phyloP scores from a whole-genome alignment of 2,888 invertebrate genomes.

The Rutpela maculata region DNA sequence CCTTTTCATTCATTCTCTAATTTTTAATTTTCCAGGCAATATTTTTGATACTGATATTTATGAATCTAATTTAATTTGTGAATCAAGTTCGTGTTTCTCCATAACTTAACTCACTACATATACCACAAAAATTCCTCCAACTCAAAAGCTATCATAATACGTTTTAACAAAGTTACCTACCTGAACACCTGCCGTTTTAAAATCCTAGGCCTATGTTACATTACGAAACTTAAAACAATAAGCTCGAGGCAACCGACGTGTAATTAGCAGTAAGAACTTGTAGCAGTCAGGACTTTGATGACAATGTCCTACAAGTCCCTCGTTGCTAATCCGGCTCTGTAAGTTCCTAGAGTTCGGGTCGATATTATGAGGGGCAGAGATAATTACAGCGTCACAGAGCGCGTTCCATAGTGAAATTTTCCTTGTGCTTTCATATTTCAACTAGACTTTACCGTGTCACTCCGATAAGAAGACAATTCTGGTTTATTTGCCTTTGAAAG shows the following conservation, averaged over 20 bases:
- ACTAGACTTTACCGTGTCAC: conserved; percentile 25
- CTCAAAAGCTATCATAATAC: not conserved
- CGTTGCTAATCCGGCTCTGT: conserved; percentile 23
- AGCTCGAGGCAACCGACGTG: not conserved
- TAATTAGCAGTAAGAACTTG: conserved; percentile 1
- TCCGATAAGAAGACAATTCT: conserved; percentile 27
- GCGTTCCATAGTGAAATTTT: conserved; percentile 31
- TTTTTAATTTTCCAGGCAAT: too few relatives aligned
- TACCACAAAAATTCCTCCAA: not conserved
- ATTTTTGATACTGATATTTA: not conserved
- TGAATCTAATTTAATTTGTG: not conserved
- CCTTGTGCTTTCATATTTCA: conserved; percentile 35
- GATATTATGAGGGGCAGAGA: conserved; percentile 26
- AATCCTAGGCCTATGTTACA: not conserved
- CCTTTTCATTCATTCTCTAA: too few relatives aligned
- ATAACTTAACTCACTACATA: not conserved
- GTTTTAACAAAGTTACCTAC: not conserved
- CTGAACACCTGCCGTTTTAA: not conserved
- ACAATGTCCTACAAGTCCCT: not conserved
- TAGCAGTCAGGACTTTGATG: not conserved
- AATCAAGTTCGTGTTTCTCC: not conserved
- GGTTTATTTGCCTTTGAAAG: conserved; percentile 32
- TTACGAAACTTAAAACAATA: conserved; percentile 14
- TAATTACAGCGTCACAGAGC: conserved; percentile 22
- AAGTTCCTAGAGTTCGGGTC: conserved; percentile 24